These are phyloP conservation scores for Mus spicilegus DNA, from an alignment of 2,113 vertebrate genomes.

Conservation along the genomic window DNA sequence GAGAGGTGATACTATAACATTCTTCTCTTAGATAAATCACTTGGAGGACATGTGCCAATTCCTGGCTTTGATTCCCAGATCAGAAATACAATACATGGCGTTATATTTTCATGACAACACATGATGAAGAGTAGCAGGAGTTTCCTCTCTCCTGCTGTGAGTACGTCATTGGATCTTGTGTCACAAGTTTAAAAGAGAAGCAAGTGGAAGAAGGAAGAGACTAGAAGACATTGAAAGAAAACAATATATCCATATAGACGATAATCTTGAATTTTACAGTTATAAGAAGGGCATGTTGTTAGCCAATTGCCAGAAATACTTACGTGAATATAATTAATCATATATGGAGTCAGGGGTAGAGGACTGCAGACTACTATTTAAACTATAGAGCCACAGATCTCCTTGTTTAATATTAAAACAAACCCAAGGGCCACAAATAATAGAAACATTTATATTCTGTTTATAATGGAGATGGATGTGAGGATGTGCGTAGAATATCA, in stretches of 20 bases:
- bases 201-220: neutral
- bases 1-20: neutral
- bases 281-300: neutral
- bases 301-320: neutral
- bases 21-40: neutral
- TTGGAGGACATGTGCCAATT: neutral
- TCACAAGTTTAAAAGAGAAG: conserved; percentile 4
- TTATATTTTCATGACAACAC: conserved; percentile 39
- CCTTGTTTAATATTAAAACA: conserved; percentile 19
- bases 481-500: neutral
- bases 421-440: neutral
- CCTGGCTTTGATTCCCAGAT: conserved; percentile 7
- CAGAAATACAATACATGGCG: conserved; percentile 20
- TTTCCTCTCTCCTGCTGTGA: conserved; percentile 7
- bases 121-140: neutral
- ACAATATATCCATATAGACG: neutral
- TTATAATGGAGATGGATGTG: neutral
- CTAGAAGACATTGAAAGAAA: neutral
- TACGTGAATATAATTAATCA: neutral
- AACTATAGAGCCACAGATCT: neutral
- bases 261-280: neutral
- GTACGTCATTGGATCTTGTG: neutral
- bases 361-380: neutral
- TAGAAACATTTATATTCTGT: neutral
- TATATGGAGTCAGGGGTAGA: neutral